Evolutionary conservation across 2,797 vertebrate genomes (phyloP).

Genomic region (Acanthis flammea): DNA sequence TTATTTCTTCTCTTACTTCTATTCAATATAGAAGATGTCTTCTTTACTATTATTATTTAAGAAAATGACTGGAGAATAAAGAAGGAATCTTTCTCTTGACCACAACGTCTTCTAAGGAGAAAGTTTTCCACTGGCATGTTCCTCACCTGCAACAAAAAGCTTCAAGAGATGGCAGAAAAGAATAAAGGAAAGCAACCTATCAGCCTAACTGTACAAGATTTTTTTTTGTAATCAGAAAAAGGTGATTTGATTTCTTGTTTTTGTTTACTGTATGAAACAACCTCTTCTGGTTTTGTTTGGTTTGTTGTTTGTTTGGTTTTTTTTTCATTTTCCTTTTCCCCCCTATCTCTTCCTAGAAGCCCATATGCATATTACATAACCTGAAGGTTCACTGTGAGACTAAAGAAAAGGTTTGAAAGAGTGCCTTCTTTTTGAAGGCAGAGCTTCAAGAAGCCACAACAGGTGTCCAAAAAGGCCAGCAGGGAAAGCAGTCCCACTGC

Average conservation of each 20-base stretch:
- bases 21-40: neutral
- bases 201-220: neutral
- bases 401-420: neutral
- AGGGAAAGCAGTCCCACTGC: neutral
- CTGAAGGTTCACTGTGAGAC: neutral
- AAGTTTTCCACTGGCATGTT: slow-evolving; percentile 12
- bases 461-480: neutral
- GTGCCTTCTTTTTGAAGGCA: neutral
- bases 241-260: neutral
- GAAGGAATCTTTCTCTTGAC: neutral
- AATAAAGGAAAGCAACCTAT: neutral
- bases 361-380: neutral
- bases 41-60: neutral
- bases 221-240: neutral
- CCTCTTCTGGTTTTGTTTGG: no score
- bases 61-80: slow-evolving; percentile 7
- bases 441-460: neutral
- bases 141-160: slow-evolving; percentile 54
- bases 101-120: slow-evolving; percentile 26
- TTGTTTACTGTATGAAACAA: neutral
- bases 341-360: neutral
- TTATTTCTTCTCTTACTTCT: slow-evolving; percentile 49
- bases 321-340: rapidly evolving
- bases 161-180: neutral
- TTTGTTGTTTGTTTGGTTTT: rapidly evolving